Evolutionary conservation across 2,797 vertebrate species (phyloP).

Genomic region (Enteromius unitaeniatus): DNA sequence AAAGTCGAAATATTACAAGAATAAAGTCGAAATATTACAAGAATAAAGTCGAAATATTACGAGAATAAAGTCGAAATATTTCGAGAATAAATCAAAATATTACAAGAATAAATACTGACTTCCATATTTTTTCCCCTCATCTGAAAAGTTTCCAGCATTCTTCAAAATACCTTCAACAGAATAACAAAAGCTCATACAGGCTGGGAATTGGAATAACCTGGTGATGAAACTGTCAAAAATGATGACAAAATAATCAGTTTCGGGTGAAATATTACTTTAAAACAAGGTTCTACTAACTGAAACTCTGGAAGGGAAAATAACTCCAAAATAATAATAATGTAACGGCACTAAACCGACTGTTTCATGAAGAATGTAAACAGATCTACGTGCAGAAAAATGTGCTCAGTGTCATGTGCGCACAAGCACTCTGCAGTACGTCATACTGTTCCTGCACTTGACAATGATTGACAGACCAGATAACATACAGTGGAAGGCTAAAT

Average conservation of each 20-base stretch:
- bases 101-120: not conserved
- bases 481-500: not conserved
- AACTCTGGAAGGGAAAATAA: not conserved
- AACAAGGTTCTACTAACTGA: not conserved
- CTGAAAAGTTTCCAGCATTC: not conserved
- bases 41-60: too few relatives aligned
- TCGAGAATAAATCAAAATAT: too few relatives aligned
- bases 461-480: constrained; percentile 28
- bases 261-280: not conserved
- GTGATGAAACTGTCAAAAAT: not conserved
- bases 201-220: not conserved
- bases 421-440: constrained; percentile 3
- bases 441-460: not conserved
- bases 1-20: too few relatives aligned
- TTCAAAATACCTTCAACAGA: not conserved
- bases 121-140: not conserved
- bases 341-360: not conserved
- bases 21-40: too few relatives aligned
- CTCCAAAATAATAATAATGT: not conserved
- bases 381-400: not conserved
- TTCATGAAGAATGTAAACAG: constrained; percentile 28
- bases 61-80: too few relatives aligned
- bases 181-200: not conserved
- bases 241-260: not conserved
- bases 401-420: not conserved